Conservation (phyloP, 2,113 vertebrate genomes). For the Suncus etruscus region DNA sequence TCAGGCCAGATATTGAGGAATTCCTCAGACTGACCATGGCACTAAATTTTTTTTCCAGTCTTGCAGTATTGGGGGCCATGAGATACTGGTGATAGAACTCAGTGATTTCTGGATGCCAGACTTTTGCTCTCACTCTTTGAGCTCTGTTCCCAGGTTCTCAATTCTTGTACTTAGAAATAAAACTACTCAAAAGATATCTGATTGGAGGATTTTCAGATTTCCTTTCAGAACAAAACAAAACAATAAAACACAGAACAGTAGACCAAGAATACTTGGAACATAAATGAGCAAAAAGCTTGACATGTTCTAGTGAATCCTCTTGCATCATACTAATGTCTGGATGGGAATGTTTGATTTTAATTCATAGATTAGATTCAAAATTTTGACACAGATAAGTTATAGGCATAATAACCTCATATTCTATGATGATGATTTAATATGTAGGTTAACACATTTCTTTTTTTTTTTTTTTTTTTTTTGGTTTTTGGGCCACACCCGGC, state of each 20-base stretch:
- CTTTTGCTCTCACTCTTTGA: too few relatives aligned
- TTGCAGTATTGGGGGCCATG: too few relatives aligned
- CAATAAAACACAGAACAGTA: background rate
- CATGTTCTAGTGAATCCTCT: background rate
- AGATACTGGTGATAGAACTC: too few relatives aligned
- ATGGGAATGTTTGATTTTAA: background rate
- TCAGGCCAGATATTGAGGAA: too few relatives aligned
- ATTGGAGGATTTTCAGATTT: background rate
- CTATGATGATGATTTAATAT: background rate
- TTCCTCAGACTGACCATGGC: too few relatives aligned
- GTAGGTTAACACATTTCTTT: background rate
- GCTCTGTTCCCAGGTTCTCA: too few relatives aligned
- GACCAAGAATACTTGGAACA: background rate
- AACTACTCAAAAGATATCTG: background rate
- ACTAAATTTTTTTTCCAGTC: too few relatives aligned
- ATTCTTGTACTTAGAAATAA: conserved; percentile 53
- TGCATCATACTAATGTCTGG: background rate
- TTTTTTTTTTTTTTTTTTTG: too few relatives aligned
- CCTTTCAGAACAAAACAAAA: background rate
- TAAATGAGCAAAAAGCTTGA: background rate
- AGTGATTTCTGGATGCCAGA: too few relatives aligned
- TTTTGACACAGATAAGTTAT: background rate
- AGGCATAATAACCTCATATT: background rate
- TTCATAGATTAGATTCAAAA: background rate
- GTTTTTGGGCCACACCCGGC: too few relatives aligned